A percentile compares a stretch with the other conserved stretches of the same genome.
phyloP scores from a whole-genome alignment of 2,113 vertebrate species.

The Genyomyrus donnyi region DNA sequence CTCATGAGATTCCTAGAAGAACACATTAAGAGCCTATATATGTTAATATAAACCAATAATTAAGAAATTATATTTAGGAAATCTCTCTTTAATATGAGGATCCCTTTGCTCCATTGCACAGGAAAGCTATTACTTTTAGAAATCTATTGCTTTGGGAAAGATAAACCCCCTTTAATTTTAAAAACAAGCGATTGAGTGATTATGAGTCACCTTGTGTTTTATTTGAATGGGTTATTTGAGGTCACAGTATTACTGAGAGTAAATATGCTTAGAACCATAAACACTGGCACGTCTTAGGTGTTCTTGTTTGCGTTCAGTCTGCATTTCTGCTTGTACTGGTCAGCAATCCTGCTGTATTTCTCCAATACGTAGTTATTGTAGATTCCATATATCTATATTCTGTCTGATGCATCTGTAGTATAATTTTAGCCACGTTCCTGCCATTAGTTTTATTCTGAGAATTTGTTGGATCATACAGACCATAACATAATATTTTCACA shows the following conservation, averaged over 20 bases:
- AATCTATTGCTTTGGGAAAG: not conserved
- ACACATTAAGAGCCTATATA: slow-evolving; percentile 5
- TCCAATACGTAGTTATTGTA: not conserved
- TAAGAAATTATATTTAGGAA: slow-evolving; percentile 21
- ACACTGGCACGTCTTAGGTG: not conserved
- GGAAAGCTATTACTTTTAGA: slow-evolving; percentile 10
- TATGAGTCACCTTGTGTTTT: slow-evolving; percentile 12
- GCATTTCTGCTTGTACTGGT: not conserved
- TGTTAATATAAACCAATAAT: slow-evolving; percentile 16
- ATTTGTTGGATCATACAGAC: not conserved
- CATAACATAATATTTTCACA: not conserved
- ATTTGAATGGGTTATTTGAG: not conserved
- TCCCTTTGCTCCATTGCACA: not conserved
- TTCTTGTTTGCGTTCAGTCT: not conserved
- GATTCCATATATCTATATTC: not conserved
- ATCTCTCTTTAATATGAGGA: slow-evolving; percentile 13
- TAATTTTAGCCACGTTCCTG: not conserved
- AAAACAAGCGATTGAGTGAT: not conserved
- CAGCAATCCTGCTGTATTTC: not conserved
- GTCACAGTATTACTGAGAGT: not conserved
- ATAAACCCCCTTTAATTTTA: not conserved
- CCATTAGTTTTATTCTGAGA: not conserved
- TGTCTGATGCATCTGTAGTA: not conserved
- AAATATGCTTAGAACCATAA: not conserved
- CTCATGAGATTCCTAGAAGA: slow-evolving; percentile 5